Conservation (phyloP, 2,797 vertebrate species). For the Gadopsis marmoratus region DNA sequence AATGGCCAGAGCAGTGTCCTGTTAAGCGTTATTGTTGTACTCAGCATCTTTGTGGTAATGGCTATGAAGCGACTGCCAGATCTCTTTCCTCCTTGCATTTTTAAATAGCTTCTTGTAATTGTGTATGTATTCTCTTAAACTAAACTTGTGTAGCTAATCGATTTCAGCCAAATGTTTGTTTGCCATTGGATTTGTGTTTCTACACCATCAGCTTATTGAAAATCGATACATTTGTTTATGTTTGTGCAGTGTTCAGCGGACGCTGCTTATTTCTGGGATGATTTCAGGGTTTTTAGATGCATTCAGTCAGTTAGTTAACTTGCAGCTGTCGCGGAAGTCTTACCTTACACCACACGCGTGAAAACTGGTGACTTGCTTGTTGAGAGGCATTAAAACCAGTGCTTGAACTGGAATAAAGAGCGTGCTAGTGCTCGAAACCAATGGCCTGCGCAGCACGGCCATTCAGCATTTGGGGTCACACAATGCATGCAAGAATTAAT, state of each 20-base stretch:
- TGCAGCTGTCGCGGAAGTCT: not conserved
- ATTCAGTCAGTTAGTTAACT: not conserved
- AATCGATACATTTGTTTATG: not conserved
- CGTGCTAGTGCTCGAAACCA: not conserved
- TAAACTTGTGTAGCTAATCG: constrained; percentile 16
- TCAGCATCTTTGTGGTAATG: constrained; percentile 34
- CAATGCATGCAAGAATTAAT: not conserved
- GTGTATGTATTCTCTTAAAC: constrained; percentile 15
- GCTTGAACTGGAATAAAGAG: not conserved
- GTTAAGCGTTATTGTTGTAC: constrained; percentile 11
- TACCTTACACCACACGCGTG: not conserved
- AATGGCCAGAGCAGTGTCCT: constrained; percentile 6
- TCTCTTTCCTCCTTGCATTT: not conserved
- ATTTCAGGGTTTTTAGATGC: constrained; percentile 11
- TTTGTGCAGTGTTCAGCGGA: not conserved
- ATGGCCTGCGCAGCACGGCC: not conserved
- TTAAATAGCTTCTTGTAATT: constrained; percentile 16
- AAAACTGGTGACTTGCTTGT: too few species aligned
- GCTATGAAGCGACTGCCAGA: constrained; percentile 8
- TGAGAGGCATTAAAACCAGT: not conserved
- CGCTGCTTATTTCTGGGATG: not conserved
- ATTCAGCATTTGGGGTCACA: not conserved
- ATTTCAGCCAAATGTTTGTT: constrained; percentile 10
- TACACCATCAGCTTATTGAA: constrained; percentile 9
- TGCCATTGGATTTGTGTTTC: constrained; percentile 27